phyloP scores from a whole-genome alignment of 2,888 invertebrate species.

The Cremastobaeus sp. region DNA sequence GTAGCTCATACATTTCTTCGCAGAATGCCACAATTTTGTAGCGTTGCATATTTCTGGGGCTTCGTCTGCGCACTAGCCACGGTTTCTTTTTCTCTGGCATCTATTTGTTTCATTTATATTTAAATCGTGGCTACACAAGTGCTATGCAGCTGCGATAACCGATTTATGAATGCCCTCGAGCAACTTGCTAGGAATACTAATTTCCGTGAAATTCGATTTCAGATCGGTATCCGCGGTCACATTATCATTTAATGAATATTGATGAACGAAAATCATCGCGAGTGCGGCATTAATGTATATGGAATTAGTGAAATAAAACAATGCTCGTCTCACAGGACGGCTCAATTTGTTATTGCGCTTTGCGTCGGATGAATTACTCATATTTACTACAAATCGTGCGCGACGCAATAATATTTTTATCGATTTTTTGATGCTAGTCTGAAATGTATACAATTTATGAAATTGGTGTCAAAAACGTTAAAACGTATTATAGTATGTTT shows the following conservation, averaged over 20 bases:
- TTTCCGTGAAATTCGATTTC: slow-evolving; percentile 46
- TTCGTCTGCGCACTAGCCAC: slow-evolving; percentile 44
- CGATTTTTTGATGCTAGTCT: too few species aligned
- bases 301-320: slow-evolving; percentile 16
- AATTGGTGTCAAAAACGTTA: too few species aligned
- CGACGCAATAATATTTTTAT: too few species aligned
- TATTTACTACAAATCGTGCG: too few species aligned
- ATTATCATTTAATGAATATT: slow-evolving; percentile 58
- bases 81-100: slow-evolving; percentile 26
- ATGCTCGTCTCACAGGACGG: too few species aligned
- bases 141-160: slow-evolving; percentile 46
- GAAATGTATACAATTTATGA: too few species aligned
- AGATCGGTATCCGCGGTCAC: slow-evolving; percentile 30
- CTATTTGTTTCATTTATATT: slow-evolving; percentile 60
- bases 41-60: slow-evolving; percentile 63
- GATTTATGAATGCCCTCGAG: slow-evolving; percentile 50
- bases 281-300: slow-evolving; percentile 2
- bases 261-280: slow-evolving; percentile 39
- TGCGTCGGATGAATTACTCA: slow-evolving; percentile 2
- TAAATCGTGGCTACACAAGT: slow-evolving; percentile 47
- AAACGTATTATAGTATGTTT: too few species aligned
- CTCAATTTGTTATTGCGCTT: too few species aligned
- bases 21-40: slow-evolving; percentile 42
- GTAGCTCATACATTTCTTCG: slow-evolving; percentile 43
- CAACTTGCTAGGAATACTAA: slow-evolving; percentile 42